A percentile compares a stretch with the other conserved stretches of the same genome.
Conservation (phyloP, 2,113 vertebrate species). For the Desmodus rotundus region DNA sequence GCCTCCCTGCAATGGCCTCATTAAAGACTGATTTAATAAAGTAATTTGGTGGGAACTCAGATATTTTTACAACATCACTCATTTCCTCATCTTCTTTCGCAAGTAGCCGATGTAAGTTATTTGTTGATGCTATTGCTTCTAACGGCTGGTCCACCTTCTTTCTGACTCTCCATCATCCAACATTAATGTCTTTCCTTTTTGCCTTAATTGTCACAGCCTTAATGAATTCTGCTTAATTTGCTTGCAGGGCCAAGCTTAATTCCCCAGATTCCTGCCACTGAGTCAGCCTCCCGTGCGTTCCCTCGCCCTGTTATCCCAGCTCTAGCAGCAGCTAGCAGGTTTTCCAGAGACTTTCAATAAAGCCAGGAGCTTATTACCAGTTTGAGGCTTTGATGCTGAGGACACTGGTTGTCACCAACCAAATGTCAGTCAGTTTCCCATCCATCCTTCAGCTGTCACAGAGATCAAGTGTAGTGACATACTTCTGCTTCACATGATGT, state of each 20-base stretch:
- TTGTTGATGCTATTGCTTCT: not conserved
- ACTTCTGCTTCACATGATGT: not conserved
- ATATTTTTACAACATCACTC: not conserved
- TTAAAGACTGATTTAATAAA: slow-evolving; percentile 52
- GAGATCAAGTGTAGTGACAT: not conserved
- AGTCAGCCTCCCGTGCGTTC: not conserved
- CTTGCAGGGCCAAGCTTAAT: not conserved
- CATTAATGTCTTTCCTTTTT: not conserved
- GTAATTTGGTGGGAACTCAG: slow-evolving; percentile 12
- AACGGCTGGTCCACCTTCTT: not conserved
- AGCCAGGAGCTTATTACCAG: not conserved
- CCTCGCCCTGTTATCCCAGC: not conserved
- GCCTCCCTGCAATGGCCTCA: not conserved
- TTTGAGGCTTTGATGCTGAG: not conserved
- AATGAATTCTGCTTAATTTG: slow-evolving; percentile 35
- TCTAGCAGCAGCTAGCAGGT: not conserved
- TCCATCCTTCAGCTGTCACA: not conserved
- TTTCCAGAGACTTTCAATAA: not conserved
- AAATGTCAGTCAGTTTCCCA: not conserved
- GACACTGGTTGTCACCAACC: not conserved
- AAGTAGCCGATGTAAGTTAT: not conserved
- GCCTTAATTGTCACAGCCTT: not conserved
- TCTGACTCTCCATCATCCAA: not conserved
- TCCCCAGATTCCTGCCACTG: slow-evolving; percentile 17
- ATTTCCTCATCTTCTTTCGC: slow-evolving; percentile 16